Evolutionary conservation across 2,797 vertebrate genomes (phyloP).

Genomic region (Sus cebifrons): DNA sequence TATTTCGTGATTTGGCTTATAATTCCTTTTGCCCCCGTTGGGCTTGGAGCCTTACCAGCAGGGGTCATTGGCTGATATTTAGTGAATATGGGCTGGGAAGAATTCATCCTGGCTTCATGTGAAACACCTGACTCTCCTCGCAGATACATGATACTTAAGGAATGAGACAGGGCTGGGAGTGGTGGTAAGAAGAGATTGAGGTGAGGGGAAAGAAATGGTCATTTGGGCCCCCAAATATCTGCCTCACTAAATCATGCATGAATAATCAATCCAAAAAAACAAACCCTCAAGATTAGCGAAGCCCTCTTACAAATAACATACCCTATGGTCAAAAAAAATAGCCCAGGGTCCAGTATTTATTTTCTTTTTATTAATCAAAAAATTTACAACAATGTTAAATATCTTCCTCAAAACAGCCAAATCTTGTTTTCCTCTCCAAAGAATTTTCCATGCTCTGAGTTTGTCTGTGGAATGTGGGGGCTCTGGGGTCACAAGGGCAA

Average conservation of each 20-base stretch:
- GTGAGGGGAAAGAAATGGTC: slow-evolving; percentile 8
- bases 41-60: slow-evolving; percentile 51
- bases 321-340: slow-evolving; percentile 69
- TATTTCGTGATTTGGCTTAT: slow-evolving; percentile 52
- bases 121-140: slow-evolving; percentile 59
- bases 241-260: background rate
- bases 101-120: slow-evolving; percentile 17
- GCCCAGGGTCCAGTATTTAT: background rate
- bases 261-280: slow-evolving; percentile 63
- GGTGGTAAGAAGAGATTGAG: background rate
- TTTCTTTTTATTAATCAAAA: slow-evolving; percentile 33
- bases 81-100: background rate
- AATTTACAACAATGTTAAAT: slow-evolving; percentile 72
- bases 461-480: slow-evolving; percentile 80
- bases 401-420: slow-evolving; percentile 77
- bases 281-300: slow-evolving; percentile 43
- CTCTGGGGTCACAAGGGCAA: slow-evolving; percentile 53
- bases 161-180: background rate
- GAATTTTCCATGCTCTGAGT: slow-evolving; percentile 80
- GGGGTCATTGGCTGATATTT: slow-evolving; percentile 50
- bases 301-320: slow-evolving; percentile 64
- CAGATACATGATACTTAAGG: slow-evolving; percentile 48
- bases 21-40: slow-evolving; percentile 1
- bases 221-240: slow-evolving; percentile 14
- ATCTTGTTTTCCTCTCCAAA: slow-evolving; percentile 73